Percentiles rank a stretch among this genome's conserved stretches.
Evolutionary conservation across 1,140 invertebrate species (phyloP).

Genomic region (Chionoecetes opilio): DNA sequence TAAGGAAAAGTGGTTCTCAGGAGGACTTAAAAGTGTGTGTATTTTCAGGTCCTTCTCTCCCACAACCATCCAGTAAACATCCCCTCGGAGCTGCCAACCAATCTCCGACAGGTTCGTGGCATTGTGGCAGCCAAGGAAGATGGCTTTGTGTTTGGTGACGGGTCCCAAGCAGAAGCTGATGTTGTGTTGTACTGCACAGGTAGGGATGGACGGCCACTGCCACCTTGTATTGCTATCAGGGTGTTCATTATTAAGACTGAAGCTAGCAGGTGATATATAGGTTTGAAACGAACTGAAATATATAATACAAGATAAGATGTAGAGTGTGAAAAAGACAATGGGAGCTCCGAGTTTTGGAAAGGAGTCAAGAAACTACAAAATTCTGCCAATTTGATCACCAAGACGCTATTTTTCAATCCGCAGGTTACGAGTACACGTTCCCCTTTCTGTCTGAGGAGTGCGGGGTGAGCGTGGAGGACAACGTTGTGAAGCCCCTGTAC

Average conservation of each 20-base stretch:
- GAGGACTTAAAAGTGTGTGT: neutral
- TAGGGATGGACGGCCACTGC: neutral
- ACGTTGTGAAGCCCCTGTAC: slow-evolving; percentile 91
- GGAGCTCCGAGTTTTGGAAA: too few relatives aligned
- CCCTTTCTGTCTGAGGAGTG: slow-evolving; percentile 90
- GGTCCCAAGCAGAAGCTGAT: slow-evolving; percentile 67
- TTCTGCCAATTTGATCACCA: neutral
- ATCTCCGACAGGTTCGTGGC: slow-evolving; percentile 65
- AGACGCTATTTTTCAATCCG: neutral
- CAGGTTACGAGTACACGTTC: slow-evolving; percentile 92
- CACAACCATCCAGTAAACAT: slow-evolving; percentile 63
- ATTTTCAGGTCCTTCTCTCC: slow-evolving; percentile 59
- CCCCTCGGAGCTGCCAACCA: slow-evolving; percentile 63
- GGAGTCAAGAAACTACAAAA: neutral
- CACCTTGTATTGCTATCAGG: neutral
- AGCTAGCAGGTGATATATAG: neutral
- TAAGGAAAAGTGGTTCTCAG: neutral
- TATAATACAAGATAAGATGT: too few relatives aligned
- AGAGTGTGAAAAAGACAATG: too few relatives aligned
- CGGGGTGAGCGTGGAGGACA: slow-evolving; percentile 89
- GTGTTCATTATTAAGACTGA: neutral
- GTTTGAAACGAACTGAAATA: too few relatives aligned
- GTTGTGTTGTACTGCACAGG: slow-evolving; percentile 68
- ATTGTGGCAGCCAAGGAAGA: slow-evolving; percentile 59
- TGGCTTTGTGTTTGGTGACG: slow-evolving; percentile 66